A percentile compares a stretch with the other conserved stretches of the same genome.
These are phyloP conservation scores for Crax fasciolata DNA, from an alignment of 2,797 vertebrate species.

Conservation along the genomic window DNA sequence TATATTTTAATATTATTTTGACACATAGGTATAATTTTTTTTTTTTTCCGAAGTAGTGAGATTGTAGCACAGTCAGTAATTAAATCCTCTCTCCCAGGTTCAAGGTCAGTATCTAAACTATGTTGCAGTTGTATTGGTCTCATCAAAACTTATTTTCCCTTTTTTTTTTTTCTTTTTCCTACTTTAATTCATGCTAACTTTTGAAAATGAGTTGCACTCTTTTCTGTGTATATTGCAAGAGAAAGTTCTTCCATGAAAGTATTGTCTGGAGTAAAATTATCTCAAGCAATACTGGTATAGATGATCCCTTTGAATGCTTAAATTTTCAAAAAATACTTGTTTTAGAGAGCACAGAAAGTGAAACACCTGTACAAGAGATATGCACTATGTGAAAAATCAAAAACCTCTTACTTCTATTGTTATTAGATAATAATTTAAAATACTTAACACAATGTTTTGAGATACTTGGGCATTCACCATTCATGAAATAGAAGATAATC, in stretches of 20 bases:
- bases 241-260: not conserved
- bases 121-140: not conserved
- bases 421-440: not conserved
- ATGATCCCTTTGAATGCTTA: not conserved
- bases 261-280: not conserved
- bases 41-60: not conserved
- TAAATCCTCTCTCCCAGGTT: not conserved
- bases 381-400: not conserved
- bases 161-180: not conserved
- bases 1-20: not conserved
- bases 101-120: not conserved
- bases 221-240: not conserved
- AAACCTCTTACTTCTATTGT: rapidly evolving
- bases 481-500: not conserved
- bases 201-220: not conserved
- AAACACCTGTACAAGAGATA: not conserved
- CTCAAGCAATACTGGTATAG: too few relatives aligned
- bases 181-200: not conserved
- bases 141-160: not conserved
- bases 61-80: not conserved
- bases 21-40: not conserved
- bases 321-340: not conserved
- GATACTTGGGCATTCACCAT: not conserved
- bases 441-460: not conserved
- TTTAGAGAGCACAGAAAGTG: not conserved